Evolutionary conservation across 2,797 vertebrate species (phyloP).

Genomic region (Falco biarmicus): DNA sequence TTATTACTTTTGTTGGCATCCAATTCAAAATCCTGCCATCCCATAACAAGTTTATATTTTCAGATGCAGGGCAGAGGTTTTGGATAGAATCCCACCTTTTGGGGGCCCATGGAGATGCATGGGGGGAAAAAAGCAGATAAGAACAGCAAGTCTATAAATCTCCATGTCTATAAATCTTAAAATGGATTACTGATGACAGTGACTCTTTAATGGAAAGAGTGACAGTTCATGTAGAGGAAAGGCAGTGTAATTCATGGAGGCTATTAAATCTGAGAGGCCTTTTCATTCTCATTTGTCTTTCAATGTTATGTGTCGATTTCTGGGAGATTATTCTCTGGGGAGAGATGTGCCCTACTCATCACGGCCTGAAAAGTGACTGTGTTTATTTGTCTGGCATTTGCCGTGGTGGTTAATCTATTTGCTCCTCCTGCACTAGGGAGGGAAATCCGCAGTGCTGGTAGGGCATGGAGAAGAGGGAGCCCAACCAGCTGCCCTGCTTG

Average conservation of each 20-base stretch:
- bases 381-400: conserved; percentile 44
- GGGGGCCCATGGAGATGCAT: not conserved
- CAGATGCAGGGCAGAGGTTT: not conserved
- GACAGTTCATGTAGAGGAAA: conserved; percentile 48
- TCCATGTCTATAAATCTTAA: conserved; percentile 48
- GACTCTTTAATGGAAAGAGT: conserved; percentile 66
- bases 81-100: not conserved
- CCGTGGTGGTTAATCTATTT: not conserved
- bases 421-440: not conserved
- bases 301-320: conserved; percentile 29
- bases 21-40: not conserved
- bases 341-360: conserved; percentile 27
- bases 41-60: not conserved
- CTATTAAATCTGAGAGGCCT: conserved; percentile 63
- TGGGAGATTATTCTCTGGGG: conserved; percentile 44
- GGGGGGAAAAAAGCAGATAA: not conserved
- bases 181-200: conserved; percentile 59
- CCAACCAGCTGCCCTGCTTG: not conserved
- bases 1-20: conserved; percentile 9
- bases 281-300: conserved; percentile 66
- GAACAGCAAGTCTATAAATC: conserved; percentile 61
- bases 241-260: conserved; percentile 65
- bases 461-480: not conserved
- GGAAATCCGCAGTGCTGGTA: not conserved
- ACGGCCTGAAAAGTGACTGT: not conserved